These are phyloP conservation scores for Monopis laevigella DNA, from an alignment of 2,888 invertebrate species.

Conservation along the genomic window DNA sequence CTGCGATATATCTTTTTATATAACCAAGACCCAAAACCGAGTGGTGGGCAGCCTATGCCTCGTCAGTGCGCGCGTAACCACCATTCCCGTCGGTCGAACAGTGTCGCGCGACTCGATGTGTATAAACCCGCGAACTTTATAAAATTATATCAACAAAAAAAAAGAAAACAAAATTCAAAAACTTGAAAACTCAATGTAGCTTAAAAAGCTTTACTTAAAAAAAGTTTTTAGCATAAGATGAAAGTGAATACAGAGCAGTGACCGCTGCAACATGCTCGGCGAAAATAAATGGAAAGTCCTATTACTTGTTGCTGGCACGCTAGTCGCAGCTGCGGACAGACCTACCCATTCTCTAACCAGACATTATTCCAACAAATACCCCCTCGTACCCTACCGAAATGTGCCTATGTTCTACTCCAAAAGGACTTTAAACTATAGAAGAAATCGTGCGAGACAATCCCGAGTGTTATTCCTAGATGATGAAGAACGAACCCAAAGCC, in stretches of 20 bases:
- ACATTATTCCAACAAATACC: conserved; percentile 32
- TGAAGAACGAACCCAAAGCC: conserved; percentile 39
- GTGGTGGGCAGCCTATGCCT: not conserved
- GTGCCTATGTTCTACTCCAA: conserved; percentile 51
- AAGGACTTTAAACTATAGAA: conserved; percentile 26
- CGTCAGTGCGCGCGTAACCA: conserved; percentile 1
- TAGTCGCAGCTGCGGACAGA: conserved; percentile 37
- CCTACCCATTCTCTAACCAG: conserved; percentile 49
- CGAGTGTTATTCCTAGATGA: conserved; percentile 50
- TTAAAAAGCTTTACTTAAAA: not conserved
- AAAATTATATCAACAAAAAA: not conserved
- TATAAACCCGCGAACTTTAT: conserved; percentile 1
- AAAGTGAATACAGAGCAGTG: conserved; percentile 59
- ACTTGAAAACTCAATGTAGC: not conserved
- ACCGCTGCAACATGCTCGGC: conserved; percentile 57
- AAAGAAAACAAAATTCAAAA: conserved; percentile 3
- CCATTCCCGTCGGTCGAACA: not conserved
- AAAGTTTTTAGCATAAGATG: conserved; percentile 31
- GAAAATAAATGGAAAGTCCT: conserved; percentile 61
- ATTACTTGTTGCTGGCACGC: conserved; percentile 42
- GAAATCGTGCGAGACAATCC: conserved; percentile 31
- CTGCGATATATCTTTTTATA: conserved; percentile 5
- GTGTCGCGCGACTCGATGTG: not conserved
- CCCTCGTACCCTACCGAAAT: conserved; percentile 26
- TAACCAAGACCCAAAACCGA: not conserved